These are phyloP conservation scores for Cydia pomonella DNA, from an alignment of 1,140 invertebrate species.

Conservation along the genomic window DNA sequence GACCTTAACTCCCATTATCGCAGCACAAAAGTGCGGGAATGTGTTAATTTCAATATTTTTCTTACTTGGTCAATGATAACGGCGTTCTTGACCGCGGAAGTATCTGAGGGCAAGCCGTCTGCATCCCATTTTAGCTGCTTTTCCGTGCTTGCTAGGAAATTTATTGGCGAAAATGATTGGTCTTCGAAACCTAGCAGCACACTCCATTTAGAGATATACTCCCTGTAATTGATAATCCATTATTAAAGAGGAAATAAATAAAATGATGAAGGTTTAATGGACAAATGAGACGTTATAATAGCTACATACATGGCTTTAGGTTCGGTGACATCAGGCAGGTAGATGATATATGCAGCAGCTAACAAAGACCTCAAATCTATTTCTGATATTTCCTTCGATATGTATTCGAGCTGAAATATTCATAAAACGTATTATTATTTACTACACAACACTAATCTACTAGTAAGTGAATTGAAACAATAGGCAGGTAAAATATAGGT, in stretches of 20 bases:
- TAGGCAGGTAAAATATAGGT: background rate
- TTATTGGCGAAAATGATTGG: slow-evolving; percentile 84
- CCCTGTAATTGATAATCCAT: slow-evolving; percentile 58
- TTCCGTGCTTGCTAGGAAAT: slow-evolving; percentile 88
- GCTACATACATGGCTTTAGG: slow-evolving; percentile 81
- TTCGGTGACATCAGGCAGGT: slow-evolving; percentile 86
- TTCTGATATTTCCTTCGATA: slow-evolving; percentile 82
- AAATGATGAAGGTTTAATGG: background rate
- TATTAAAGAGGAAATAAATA: slow-evolving; percentile 30
- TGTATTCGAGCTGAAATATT: slow-evolving; percentile 71
- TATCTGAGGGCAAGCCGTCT: slow-evolving; percentile 91
- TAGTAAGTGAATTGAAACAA: background rate
- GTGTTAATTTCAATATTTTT: background rate
- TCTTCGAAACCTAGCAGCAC: slow-evolving; percentile 76
- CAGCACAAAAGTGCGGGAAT: too few relatives aligned
- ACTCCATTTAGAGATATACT: slow-evolving; percentile 82
- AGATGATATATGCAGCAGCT: slow-evolving; percentile 89
- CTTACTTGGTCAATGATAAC: slow-evolving; percentile 88
- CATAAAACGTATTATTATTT: slow-evolving; percentile 39
- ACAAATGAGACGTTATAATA: slow-evolving; percentile 7
- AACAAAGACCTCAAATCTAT: slow-evolving; percentile 85
- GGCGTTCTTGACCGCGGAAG: slow-evolving; percentile 91
- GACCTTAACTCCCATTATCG: too few relatives aligned
- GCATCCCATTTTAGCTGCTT: slow-evolving; percentile 93
- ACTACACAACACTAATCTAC: background rate